Evolutionary conservation across 2,113 vertebrate genomes (phyloP).

Genomic region (Nematolebias whitei): DNA sequence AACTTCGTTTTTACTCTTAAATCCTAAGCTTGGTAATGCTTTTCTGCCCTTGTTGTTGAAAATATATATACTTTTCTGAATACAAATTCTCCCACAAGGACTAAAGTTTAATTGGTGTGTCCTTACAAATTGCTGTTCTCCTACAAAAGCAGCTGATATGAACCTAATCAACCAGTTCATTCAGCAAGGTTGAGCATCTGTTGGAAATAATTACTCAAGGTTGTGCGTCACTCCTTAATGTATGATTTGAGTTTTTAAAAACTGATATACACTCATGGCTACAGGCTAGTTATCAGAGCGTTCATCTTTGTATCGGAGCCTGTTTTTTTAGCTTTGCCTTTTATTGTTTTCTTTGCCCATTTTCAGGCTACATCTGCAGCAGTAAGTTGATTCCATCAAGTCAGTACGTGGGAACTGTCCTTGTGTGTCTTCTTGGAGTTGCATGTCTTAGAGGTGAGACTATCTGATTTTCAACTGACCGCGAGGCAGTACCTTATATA

Average conservation of each 20-base stretch:
- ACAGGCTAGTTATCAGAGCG: constrained; percentile 28
- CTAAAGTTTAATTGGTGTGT: constrained; percentile 3
- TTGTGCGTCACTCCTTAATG: constrained; percentile 45
- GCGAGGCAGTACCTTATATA: constrained; percentile 2
- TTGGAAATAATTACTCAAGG: constrained; percentile 59
- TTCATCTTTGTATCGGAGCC: constrained; percentile 31
- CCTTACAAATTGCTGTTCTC: constrained; percentile 23
- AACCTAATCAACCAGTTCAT: constrained; percentile 58
- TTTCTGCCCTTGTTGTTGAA: neutral
- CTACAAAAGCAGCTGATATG: constrained; percentile 45
- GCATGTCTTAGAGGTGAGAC: constrained; percentile 89
- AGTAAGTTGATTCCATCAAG: constrained; percentile 86
- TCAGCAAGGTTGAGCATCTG: constrained; percentile 32
- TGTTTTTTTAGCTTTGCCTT: constrained; percentile 39
- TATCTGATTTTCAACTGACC: neutral
- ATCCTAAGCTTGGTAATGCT: neutral
- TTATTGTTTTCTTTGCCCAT: constrained; percentile 28
- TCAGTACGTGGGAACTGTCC: constrained; percentile 85
- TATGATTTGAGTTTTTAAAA: constrained; percentile 54
- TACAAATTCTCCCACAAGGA: neutral
- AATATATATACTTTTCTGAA: neutral
- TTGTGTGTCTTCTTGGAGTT: constrained; percentile 87
- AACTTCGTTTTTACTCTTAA: neutral
- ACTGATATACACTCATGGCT: constrained; percentile 57
- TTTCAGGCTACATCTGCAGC: constrained; percentile 86